Evolutionary conservation across 2,113 vertebrate species (phyloP), one percentile per base, ranked within the genome.

Genomic region (Gracilinanus agilis): DNA sequence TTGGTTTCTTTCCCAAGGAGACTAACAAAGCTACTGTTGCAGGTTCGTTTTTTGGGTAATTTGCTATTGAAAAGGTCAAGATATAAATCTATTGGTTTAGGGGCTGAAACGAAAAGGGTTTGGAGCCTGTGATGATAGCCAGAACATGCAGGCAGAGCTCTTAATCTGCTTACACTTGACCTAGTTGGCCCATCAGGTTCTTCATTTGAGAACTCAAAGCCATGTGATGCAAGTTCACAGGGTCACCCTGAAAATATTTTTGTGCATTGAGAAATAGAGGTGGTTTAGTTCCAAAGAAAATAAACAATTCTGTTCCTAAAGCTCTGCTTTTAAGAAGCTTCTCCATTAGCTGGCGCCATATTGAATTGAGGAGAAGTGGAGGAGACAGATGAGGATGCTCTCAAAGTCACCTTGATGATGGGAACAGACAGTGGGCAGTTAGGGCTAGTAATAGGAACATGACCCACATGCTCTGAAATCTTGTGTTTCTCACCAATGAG

Each of bases 181-280:
- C 53, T 56, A 90, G 29, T 88, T 34, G 27, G 54, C 83, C 90
- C 55, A 40, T 55, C 44, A 75, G 12, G 24, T 91, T 91, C 16
- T 94, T 91, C 89, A 75, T 92, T 93, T 95, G 34, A 92, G 53
- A 95, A 90, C 21, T 10, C 90, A 10, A 0, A 55, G 19, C n/a
- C 19, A 19, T 75, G 58, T 34, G 16, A 40, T 6, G 6, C n/a
- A n/a, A 75, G 34, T 75, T n/a, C 67, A n/a, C 1, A 21, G 67
- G 13, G 34, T 40, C 67, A n/a, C 67, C 67, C 6, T 21, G 67
- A 21, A 75, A 16, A 75, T 75, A 75, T n/a, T 75, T 75, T 40
- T 75, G 67, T 75, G 21, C 34, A n/a, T 2, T 21, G 16, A 19
- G 34, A 75, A 75, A 75, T 34, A 75, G 21, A 55, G 5, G 16